Evolutionary conservation across 2,797 vertebrate genomes (phyloP), one percentile per base, ranked within the genome.

Genomic region (Gastrophryne carolinensis): DNA sequence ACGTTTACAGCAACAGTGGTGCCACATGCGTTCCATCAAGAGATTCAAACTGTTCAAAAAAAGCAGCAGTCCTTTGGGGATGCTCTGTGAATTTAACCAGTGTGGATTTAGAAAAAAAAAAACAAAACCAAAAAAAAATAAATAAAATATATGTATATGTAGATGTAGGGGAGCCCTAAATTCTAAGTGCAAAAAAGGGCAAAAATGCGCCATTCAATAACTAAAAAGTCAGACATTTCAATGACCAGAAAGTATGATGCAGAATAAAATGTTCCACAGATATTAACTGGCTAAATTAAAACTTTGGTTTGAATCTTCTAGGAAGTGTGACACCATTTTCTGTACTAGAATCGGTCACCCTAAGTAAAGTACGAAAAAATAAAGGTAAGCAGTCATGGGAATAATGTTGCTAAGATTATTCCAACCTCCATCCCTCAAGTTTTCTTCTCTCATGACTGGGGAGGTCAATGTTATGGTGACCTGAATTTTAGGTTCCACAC

Each of bases 401-500:
- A 62, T 75, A 87, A 78, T 80, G 86, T 84, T 81, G 85, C 86
- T 86, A 88, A 85, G 80, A 83, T 78, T 84, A 91, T 91, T 84
- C 96, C 92, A 95, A 99, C 97, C 97, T 99, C 96, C 97, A 79
- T 98, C 96, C 88, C 85, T 92, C 83, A 92, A 82, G 84, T 86
- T 92, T 74, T 98, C 98, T 82, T 99, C 98, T 77, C 98, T 87
- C 89, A 99, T 97, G 86, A 97, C 82, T n/a, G 98, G 98, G 47
- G 98, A 99, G 17, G 98, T 99, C 89, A 99, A 83, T 1, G 96
- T 98, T 89, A 99, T 96, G 35, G 95, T 97, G 84, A 99, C 98
- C 92, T 96, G 93, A 96, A 98, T 99, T 94, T 97, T 98, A 71
- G 96, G 95, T 81, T 99, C 97, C 63, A 91, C 85, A 74, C 90